A percentile compares a stretch with the other conserved stretches of the same genome.
Conservation (phyloP, 2,113 vertebrate genomes). For the Xerus inauris region DNA sequence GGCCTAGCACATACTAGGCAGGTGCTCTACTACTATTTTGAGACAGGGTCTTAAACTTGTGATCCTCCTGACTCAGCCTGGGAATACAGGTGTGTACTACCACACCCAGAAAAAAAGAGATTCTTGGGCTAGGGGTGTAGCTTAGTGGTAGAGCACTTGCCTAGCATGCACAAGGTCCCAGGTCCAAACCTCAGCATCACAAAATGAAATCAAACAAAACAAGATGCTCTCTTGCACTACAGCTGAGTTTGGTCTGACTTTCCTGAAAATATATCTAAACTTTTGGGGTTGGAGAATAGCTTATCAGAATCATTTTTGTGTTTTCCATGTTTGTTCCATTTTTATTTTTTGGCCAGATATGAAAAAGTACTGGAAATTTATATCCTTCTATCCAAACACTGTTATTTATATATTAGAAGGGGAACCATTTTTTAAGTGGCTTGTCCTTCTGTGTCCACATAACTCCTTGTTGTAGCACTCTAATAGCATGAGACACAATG, state of each 20-base stretch:
- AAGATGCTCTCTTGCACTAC: neutral
- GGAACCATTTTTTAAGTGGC: neutral
- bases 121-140: neutral
- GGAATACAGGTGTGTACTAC: too few relatives aligned
- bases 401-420: neutral
- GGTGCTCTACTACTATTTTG: too few relatives aligned
- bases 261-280: neutral
- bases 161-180: too few relatives aligned
- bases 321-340: neutral
- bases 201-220: neutral
- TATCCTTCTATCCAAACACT: neutral
- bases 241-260: neutral
- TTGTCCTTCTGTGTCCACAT: neutral
- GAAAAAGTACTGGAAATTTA: neutral
- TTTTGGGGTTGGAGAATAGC: neutral
- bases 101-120: neutral
- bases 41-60: too few relatives aligned
- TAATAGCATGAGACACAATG: neutral
- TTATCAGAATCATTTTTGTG: neutral
- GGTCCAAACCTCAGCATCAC: neutral
- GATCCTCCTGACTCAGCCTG: too few relatives aligned
- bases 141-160: too few relatives aligned
- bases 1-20: too few relatives aligned
- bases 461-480: neutral
- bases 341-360: neutral